These are phyloP conservation scores for Perca schrenkii DNA, from an alignment of 2,113 vertebrate species.

Conservation along the genomic window DNA sequence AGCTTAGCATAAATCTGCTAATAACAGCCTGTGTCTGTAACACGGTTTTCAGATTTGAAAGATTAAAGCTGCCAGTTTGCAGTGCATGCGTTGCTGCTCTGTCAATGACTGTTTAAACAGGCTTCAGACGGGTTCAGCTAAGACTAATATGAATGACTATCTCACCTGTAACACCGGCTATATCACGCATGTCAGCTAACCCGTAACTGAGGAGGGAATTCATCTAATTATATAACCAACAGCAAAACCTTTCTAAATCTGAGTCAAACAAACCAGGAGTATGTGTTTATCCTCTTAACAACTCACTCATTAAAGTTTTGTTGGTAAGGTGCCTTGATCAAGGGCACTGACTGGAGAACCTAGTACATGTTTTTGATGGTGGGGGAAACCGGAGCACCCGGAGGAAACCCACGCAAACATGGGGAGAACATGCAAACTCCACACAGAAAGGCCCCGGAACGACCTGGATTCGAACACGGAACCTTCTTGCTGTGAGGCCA, in stretches of 20 bases:
- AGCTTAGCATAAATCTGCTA: slow-evolving; percentile 71
- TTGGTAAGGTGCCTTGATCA: too few relatives aligned
- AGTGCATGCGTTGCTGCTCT: slow-evolving; percentile 14
- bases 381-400: too few relatives aligned
- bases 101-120: slow-evolving; percentile 71
- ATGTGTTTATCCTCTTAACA: slow-evolving; percentile 40
- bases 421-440: too few relatives aligned
- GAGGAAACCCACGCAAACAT: too few relatives aligned
- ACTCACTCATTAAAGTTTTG: slow-evolving; percentile 22
- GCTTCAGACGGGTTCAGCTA: slow-evolving; percentile 38
- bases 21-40: slow-evolving; percentile 62
- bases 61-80: slow-evolving; percentile 70
- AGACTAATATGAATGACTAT: slow-evolving; percentile 64
- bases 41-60: slow-evolving; percentile 61
- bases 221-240: slow-evolving; percentile 39
- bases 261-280: slow-evolving; percentile 43
- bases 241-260: slow-evolving; percentile 27
- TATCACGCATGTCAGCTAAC: slow-evolving; percentile 33
- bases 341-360: too few relatives aligned
- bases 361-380: too few relatives aligned
- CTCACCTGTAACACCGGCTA: slow-evolving; percentile 36
- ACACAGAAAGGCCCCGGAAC: too few relatives aligned
- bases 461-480: too few relatives aligned
- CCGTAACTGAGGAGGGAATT: slow-evolving; percentile 38
- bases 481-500: too few relatives aligned